phyloP scores from a whole-genome alignment of 2,113 vertebrate species.

The Apodemus speciosus region DNA sequence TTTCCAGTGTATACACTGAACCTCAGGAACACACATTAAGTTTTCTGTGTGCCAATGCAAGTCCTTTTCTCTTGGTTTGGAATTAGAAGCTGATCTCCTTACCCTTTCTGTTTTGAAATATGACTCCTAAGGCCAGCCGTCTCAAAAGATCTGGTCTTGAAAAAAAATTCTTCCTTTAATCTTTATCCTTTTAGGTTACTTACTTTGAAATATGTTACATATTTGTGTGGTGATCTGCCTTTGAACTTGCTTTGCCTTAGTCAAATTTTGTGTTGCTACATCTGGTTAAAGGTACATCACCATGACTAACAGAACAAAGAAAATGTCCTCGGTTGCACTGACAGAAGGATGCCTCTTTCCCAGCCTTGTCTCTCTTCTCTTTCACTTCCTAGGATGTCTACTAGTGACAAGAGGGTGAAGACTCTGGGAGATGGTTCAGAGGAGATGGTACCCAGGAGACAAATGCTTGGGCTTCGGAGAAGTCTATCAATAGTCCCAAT shows the following conservation, averaged over 20 bases:
- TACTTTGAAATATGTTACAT: not conserved
- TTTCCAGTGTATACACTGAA: not conserved
- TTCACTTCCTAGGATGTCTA: not conserved
- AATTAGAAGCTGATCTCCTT: not conserved
- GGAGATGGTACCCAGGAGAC: no score
- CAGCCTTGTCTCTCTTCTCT: not conserved
- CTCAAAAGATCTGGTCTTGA: not conserved
- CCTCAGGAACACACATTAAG: not conserved
- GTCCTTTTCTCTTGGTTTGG: conserved; percentile 4
- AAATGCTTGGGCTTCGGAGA: not conserved
- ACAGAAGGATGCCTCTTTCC: not conserved
- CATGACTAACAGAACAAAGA: not conserved
- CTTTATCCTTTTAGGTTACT: not conserved
- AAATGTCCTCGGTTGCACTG: not conserved
- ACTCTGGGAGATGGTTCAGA: not conserved
- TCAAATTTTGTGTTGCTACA: not conserved
- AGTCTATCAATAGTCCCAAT: not conserved
- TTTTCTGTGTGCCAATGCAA: not conserved
- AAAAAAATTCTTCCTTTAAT: not conserved
- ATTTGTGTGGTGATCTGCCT: not conserved
- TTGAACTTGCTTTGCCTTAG: not conserved
- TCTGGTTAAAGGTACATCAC: not conserved
- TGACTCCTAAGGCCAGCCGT: not conserved
- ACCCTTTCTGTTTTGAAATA: not conserved
- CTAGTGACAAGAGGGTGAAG: not conserved